phyloP scores from a whole-genome alignment of 2,113 vertebrate genomes.

The Callithrix jacchus region DNA sequence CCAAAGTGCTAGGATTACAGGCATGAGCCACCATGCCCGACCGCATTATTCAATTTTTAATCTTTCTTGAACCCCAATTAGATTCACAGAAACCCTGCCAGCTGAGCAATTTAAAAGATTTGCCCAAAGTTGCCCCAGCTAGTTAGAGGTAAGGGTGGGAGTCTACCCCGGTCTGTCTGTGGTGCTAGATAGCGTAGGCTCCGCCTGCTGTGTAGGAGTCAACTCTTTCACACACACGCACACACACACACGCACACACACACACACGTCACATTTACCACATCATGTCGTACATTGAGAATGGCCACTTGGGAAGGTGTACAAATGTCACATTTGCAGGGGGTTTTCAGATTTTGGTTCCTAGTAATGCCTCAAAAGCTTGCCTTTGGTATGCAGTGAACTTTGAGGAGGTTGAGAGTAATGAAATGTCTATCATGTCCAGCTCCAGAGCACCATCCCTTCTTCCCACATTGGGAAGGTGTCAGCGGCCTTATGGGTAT shows the following conservation, averaged over 20 bases:
- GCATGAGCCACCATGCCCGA: rapidly evolving
- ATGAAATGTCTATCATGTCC: too few species aligned
- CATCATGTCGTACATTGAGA: rapidly evolving
- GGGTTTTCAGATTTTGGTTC: rapidly evolving
- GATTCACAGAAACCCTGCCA: background rate
- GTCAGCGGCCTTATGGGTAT: rapidly evolving
- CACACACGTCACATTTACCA: rapidly evolving
- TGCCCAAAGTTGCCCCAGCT: too few species aligned
- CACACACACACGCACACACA: background rate
- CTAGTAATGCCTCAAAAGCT: rapidly evolving
- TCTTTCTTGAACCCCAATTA: background rate
- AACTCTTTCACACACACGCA: too few species aligned
- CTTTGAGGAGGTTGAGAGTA: rapidly evolving
- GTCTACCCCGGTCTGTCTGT: background rate
- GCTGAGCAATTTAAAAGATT: rapidly evolving
- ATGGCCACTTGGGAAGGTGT: background rate
- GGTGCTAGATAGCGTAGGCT: too few species aligned
- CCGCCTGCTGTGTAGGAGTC: too few species aligned
- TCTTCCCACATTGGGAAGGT: rapidly evolving
- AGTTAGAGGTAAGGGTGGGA: background rate
- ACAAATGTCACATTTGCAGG: too few species aligned
- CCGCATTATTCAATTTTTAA: rapidly evolving
- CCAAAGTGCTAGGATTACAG: too few species aligned
- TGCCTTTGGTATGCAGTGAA: background rate
- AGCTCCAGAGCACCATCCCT: background rate